These are phyloP conservation scores for Thalassarche chlororhynchos DNA, from an alignment of 2,113 vertebrate genomes.

Conservation along the genomic window DNA sequence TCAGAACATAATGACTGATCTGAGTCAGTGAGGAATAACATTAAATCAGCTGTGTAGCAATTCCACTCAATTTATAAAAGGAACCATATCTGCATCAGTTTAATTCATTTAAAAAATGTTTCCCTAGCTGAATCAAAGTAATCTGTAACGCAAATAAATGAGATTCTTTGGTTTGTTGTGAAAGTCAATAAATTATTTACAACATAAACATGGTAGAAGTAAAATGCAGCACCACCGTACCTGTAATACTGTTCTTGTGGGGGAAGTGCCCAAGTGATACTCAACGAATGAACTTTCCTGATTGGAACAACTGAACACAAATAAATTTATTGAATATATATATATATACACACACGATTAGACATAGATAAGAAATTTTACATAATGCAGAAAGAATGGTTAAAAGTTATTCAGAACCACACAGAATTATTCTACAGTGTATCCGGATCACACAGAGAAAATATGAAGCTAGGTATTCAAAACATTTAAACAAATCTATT, in stretches of 20 bases:
- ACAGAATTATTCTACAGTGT: neutral
- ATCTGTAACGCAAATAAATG: neutral
- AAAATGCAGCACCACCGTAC: slow-evolving; percentile 65
- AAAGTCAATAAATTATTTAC: neutral
- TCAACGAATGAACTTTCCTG: slow-evolving; percentile 92
- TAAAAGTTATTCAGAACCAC: neutral
- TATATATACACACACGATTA: neutral
- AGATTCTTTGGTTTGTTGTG: neutral
- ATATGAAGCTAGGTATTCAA: neutral
- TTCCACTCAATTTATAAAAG: neutral
- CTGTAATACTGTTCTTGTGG: slow-evolving; percentile 93
- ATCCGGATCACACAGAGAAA: neutral
- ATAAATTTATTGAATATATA: neutral
- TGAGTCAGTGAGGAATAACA: neutral
- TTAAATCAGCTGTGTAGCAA: neutral
- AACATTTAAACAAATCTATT: neutral
- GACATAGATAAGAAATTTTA: neutral
- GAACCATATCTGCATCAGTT: neutral
- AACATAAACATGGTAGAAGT: neutral
- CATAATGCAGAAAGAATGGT: neutral
- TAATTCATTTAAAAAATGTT: neutral
- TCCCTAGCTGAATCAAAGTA: neutral
- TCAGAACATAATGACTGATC: neutral
- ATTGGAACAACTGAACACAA: slow-evolving; percentile 90
- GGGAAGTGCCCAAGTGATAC: slow-evolving; percentile 93